A percentile compares a stretch with the other conserved stretches of the same genome.
Conservation (phyloP, 2,797 vertebrate genomes). For the Cephalopachus bancanus region DNA sequence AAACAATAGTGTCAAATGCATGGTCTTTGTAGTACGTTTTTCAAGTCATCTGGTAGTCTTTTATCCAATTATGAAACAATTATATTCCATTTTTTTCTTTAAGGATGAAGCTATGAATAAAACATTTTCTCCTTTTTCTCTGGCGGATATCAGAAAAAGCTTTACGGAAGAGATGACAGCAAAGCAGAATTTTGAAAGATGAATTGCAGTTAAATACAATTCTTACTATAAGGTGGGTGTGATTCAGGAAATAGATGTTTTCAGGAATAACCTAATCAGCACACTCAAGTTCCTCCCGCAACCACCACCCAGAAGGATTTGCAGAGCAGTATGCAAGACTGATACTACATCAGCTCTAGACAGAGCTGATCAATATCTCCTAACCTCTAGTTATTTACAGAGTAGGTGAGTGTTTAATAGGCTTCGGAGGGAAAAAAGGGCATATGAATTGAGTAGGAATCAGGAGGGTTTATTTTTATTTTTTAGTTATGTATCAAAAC, state of each 20-base stretch:
- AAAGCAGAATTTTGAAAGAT: constrained; percentile 62
- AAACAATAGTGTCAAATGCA: background rate
- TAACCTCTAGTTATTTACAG: background rate
- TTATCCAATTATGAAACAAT: constrained; percentile 16
- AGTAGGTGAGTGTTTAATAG: background rate
- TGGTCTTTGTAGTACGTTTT: background rate
- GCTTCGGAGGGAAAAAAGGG: background rate
- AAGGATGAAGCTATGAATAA: constrained; percentile 44
- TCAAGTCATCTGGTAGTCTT: constrained; percentile 2
- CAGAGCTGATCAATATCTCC: background rate
- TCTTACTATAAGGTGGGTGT: background rate
- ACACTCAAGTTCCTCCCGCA: background rate
- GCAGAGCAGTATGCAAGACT: background rate
- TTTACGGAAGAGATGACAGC: background rate
- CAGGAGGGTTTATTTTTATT: background rate
- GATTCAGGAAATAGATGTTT: constrained; percentile 26
- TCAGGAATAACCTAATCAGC: constrained; percentile 14
- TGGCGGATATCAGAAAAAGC: background rate
- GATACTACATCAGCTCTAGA: background rate
- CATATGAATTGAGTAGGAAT: background rate
- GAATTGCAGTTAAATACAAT: background rate
- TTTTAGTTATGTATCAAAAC: constrained; percentile 50
- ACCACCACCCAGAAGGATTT: background rate
- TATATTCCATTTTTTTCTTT: constrained; percentile 46
- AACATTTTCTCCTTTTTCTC: constrained; percentile 31